phyloP scores from a whole-genome alignment of 2,888 invertebrate genomes.

The Oxystoma pomonae region DNA sequence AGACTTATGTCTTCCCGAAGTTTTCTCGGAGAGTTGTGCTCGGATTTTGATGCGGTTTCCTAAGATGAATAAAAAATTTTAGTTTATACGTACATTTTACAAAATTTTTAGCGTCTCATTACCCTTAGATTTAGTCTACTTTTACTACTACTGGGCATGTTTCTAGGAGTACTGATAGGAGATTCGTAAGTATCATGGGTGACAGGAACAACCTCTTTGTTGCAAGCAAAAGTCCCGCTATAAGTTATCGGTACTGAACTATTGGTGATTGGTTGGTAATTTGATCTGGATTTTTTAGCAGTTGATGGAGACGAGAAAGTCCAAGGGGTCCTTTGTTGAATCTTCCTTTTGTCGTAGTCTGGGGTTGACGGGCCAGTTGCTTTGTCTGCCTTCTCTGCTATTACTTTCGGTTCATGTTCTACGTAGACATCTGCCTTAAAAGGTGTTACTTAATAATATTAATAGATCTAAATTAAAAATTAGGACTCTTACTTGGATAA shows the following conservation, averaged over 20 bases:
- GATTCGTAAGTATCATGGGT: neutral
- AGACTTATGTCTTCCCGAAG: constrained; percentile 7
- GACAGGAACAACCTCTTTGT: constrained; percentile 20
- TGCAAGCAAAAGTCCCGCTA: constrained; percentile 22
- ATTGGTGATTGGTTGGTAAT: neutral
- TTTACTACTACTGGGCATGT: neutral
- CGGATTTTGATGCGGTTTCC: constrained; percentile 5
- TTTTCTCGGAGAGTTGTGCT: constrained; percentile 10
- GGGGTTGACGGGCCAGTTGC: neutral
- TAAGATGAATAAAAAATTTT: neutral
- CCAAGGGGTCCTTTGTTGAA: constrained; percentile 14
- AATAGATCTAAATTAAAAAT: too few relatives aligned
- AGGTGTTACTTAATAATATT: too few relatives aligned
- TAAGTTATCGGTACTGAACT: constrained; percentile 20
- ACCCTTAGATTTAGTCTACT: neutral
- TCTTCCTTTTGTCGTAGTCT: neutral
- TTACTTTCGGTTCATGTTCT: neutral
- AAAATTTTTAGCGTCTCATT: neutral
- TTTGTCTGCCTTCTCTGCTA: neutral
- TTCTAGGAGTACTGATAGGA: constrained; percentile 12
- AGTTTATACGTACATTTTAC: neutral
- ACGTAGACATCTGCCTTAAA: neutral
- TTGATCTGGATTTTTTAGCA: constrained; percentile 9
- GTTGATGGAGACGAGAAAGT: constrained; percentile 16
- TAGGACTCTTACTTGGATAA: neutral